phyloP scores from a whole-genome alignment of 1,140 invertebrate species.

The Acyrthosiphon pisum region DNA sequence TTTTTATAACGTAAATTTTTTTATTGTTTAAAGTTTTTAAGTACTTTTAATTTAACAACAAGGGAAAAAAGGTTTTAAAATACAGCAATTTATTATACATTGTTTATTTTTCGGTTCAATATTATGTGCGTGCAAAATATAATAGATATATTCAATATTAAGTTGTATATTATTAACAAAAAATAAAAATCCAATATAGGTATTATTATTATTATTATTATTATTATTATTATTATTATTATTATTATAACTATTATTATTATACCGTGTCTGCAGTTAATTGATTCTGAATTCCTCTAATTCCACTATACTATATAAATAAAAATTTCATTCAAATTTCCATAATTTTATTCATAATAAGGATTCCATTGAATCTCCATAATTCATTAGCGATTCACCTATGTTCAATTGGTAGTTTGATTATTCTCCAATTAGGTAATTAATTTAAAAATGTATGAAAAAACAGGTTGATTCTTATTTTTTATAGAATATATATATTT shows the following conservation, averaged over 20 bases:
- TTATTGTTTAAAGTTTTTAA: constrained; percentile 10
- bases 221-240: not conserved
- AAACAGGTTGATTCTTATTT: not conserved
- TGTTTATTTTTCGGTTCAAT: not conserved
- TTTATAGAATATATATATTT: too few species aligned
- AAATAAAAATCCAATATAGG: not conserved
- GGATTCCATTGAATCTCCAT: not conserved
- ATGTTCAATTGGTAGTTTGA: not conserved
- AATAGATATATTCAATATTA: not conserved
- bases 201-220: not conserved
- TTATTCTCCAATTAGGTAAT: not conserved
- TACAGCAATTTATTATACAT: not conserved
- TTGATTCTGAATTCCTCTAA: not conserved
- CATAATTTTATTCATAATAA: not conserved
- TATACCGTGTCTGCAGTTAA: not conserved
- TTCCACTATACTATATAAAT: not conserved
- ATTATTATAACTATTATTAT: not conserved
- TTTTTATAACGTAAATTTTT: not conserved
- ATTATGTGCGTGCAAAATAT: not conserved
- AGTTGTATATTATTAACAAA: not conserved
- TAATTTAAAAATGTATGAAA: not conserved
- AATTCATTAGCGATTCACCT: not conserved
- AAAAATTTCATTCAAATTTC: not conserved
- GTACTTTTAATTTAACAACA: not conserved
- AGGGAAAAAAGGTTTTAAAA: not conserved